Percentiles rank a stretch among this genome's conserved stretches.
These are phyloP conservation scores for Epinotia ramella DNA, from an alignment of 2,888 invertebrate species.

Conservation along the genomic window DNA sequence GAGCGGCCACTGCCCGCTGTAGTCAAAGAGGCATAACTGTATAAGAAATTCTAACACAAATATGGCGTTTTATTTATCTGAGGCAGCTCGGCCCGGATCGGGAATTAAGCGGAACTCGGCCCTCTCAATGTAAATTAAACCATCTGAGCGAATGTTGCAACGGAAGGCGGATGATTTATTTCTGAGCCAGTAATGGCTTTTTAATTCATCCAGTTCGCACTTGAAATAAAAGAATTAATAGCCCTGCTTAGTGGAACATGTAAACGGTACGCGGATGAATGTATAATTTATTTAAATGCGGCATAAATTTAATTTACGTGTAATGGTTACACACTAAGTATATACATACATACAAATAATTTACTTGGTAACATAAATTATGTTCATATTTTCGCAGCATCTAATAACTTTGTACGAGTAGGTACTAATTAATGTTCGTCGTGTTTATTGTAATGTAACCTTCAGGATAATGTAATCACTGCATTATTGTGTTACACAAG, in stretches of 20 bases:
- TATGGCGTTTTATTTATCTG: constrained; percentile 47
- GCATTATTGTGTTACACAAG: too few relatives aligned
- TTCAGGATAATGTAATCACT: too few relatives aligned
- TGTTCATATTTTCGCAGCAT: constrained; percentile 15
- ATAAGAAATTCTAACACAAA: constrained; percentile 37
- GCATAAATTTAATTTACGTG: constrained; percentile 32
- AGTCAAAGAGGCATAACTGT: constrained; percentile 7
- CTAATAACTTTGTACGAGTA: constrained; percentile 8
- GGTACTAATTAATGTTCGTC: constrained; percentile 2
- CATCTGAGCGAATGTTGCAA: constrained; percentile 65
- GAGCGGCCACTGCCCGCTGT: constrained; percentile 5
- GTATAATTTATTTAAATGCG: constrained; percentile 33
- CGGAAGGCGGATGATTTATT: constrained; percentile 66
- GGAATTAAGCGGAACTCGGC: constrained; percentile 61
- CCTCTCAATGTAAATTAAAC: constrained; percentile 69
- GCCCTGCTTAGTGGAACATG: constrained; percentile 43
- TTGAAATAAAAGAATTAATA: constrained; percentile 55
- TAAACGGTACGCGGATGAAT: constrained; percentile 35
- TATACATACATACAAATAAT: constrained; percentile 30
- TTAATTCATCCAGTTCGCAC: constrained; percentile 63
- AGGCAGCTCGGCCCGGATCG: constrained; percentile 52
- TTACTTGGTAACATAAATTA: constrained; percentile 8
- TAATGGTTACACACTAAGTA: background rate
- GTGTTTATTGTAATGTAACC: background rate
- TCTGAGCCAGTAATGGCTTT: constrained; percentile 63